These are phyloP conservation scores for Microtus pennsylvanicus DNA, from an alignment of 2,113 vertebrate genomes.

Conservation along the genomic window DNA sequence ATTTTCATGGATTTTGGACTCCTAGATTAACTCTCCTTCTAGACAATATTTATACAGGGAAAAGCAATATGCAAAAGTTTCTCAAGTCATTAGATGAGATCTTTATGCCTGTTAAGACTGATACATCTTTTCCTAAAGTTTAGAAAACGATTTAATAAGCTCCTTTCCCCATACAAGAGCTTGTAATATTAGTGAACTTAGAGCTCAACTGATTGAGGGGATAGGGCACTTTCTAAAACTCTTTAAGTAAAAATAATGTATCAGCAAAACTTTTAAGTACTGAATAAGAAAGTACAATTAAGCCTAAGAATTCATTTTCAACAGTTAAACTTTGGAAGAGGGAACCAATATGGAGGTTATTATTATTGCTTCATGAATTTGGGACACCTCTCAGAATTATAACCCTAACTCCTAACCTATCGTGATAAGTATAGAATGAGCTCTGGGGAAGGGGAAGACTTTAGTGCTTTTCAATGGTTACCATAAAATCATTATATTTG, in stretches of 20 bases:
- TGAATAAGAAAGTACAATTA: slow-evolving; percentile 70
- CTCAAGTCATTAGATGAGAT: slow-evolving; percentile 65
- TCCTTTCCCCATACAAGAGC: slow-evolving; percentile 55
- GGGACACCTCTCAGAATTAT: slow-evolving; percentile 59
- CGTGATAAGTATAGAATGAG: slow-evolving; percentile 70
- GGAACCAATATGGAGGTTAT: slow-evolving; percentile 40
- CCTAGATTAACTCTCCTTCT: slow-evolving; percentile 72
- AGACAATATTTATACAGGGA: slow-evolving; percentile 73
- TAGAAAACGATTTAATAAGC: slow-evolving; percentile 62
- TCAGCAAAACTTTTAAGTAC: slow-evolving; percentile 66
- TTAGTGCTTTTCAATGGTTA: slow-evolving; percentile 60
- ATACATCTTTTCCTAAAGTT: slow-evolving; percentile 64
- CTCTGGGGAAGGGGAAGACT: slow-evolving; percentile 69
- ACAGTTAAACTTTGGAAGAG: slow-evolving; percentile 65
- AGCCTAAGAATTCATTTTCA: slow-evolving; percentile 66
- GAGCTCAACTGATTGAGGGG: slow-evolving; percentile 47
- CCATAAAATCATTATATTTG: slow-evolving; percentile 65
- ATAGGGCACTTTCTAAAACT: slow-evolving; percentile 70
- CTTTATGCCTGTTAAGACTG: slow-evolving; percentile 71
- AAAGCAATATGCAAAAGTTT: slow-evolving; percentile 72
- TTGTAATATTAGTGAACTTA: slow-evolving; percentile 60
- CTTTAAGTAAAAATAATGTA: slow-evolving; percentile 65
- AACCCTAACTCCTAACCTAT: slow-evolving; percentile 60
- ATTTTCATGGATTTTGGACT: slow-evolving; percentile 74
- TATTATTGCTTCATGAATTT: slow-evolving; percentile 82